Evolutionary conservation across 2,888 invertebrate species (phyloP).

Genomic region (Scrobipalpa atriplicella): DNA sequence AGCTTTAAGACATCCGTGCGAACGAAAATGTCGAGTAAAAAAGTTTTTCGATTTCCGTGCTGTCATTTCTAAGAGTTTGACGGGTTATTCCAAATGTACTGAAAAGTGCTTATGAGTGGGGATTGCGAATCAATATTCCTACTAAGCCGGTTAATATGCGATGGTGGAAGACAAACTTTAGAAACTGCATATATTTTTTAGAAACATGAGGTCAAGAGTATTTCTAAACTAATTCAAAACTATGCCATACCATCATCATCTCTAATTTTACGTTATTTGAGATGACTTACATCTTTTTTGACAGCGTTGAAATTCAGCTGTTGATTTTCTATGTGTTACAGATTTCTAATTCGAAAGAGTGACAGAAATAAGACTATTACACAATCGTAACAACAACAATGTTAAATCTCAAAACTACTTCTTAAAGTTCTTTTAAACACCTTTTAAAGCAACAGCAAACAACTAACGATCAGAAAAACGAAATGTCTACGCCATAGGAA

Average conservation of each 20-base stretch:
- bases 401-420: neutral
- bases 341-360: no score
- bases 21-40: conserved; percentile 11
- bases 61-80: conserved; percentile 23
- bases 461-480: neutral
- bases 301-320: no score
- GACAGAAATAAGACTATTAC: no score
- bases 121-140: neutral
- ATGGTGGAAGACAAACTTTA: no score
- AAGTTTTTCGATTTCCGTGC: conserved; percentile 27
- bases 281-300: no score
- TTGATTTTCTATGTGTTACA: no score
- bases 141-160: neutral
- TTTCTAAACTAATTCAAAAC: no score
- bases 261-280: no score
- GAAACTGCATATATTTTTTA: no score
- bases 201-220: neutral
- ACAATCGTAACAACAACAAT: no score
- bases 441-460: neutral
- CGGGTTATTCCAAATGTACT: neutral
- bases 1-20: neutral
- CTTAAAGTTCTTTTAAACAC: neutral
- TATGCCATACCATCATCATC: no score
- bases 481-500: neutral
- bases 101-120: neutral